A percentile compares a stretch with the other conserved stretches of the same genome.
Evolutionary conservation across 2,888 invertebrate genomes (phyloP).

Genomic region (Plagodis dolabraria): DNA sequence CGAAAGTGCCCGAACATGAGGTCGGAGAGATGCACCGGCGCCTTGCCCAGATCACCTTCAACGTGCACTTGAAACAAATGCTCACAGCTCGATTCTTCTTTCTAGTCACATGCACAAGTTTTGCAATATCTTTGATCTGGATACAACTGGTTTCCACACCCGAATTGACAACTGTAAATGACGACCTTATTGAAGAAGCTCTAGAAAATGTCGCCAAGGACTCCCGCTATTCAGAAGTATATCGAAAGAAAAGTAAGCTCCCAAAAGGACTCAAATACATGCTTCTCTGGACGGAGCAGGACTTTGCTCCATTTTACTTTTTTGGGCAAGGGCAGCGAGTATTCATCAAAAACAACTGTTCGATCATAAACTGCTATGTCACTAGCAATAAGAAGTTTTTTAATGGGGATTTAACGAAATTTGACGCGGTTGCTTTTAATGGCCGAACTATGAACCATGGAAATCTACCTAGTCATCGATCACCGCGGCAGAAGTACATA

Average conservation of each 20-base stretch:
- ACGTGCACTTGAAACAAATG: conserved; percentile 46
- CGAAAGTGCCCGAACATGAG: conserved; percentile 49
- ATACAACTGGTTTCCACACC: conserved; percentile 47
- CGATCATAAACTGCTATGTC: conserved; percentile 66
- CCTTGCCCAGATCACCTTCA: conserved; percentile 17
- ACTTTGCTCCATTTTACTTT: conserved; percentile 60
- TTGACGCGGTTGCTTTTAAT: conserved; percentile 70
- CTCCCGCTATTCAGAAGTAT: conserved; percentile 62
- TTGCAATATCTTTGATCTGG: conserved; percentile 55
- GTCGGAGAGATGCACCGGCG: conserved; percentile 34
- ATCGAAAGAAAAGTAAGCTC: conserved; percentile 55
- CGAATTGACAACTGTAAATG: conserved; percentile 36
- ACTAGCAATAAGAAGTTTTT: conserved; percentile 57
- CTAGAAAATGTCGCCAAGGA: conserved; percentile 62
- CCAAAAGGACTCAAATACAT: conserved; percentile 65
- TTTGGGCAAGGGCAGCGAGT: conserved; percentile 59
- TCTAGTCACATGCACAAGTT: conserved; percentile 52
- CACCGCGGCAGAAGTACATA: conserved; percentile 67
- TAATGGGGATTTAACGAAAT: conserved; percentile 54
- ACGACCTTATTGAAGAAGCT: conserved; percentile 57
- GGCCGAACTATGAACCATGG: conserved; percentile 54
- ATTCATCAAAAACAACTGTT: conserved; percentile 68
- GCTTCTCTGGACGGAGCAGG: conserved; percentile 62
- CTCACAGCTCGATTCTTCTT: conserved; percentile 53
- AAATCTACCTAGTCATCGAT: conserved; percentile 54